Percentiles rank a stretch among this genome's conserved stretches.
These are phyloP conservation scores for Aphaenogaster ashmeadi DNA, from an alignment of 1,140 invertebrate species.

Conservation along the genomic window DNA sequence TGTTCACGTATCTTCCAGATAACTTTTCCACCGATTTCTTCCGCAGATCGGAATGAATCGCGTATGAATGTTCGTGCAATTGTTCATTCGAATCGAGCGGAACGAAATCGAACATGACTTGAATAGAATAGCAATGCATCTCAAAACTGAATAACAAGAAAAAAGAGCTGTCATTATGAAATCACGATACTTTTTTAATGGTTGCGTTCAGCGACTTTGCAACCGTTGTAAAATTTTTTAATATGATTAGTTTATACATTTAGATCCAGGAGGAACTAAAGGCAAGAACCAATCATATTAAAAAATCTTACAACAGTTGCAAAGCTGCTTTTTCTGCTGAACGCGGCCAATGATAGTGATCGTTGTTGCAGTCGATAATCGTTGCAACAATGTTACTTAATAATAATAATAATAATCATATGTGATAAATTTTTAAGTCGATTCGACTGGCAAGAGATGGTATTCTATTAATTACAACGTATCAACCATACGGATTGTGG, in stretches of 20 bases:
- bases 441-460: too few species aligned
- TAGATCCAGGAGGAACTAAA: too few species aligned
- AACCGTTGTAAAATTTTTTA: too few species aligned
- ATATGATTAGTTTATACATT: too few species aligned
- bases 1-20: slow-evolving; percentile 4
- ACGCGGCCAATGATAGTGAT: background rate
- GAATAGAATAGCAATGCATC: background rate
- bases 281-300: too few species aligned
- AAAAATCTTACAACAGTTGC: too few species aligned
- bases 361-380: background rate
- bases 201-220: too few species aligned
- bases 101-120: background rate
- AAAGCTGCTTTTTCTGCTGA: too few species aligned
- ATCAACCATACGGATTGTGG: too few species aligned
- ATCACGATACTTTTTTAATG: background rate
- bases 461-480: too few species aligned
- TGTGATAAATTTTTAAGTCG: too few species aligned
- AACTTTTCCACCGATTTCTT: background rate
- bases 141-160: background rate
- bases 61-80: background rate
- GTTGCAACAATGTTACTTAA: background rate
- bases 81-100: background rate
- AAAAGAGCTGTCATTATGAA: background rate
- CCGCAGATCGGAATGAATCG: background rate
- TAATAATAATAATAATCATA: too few species aligned